Evolutionary conservation across 2,113 vertebrate species (phyloP).

Genomic region (rabbit (Oryctolagus cuniculus)): DNA sequence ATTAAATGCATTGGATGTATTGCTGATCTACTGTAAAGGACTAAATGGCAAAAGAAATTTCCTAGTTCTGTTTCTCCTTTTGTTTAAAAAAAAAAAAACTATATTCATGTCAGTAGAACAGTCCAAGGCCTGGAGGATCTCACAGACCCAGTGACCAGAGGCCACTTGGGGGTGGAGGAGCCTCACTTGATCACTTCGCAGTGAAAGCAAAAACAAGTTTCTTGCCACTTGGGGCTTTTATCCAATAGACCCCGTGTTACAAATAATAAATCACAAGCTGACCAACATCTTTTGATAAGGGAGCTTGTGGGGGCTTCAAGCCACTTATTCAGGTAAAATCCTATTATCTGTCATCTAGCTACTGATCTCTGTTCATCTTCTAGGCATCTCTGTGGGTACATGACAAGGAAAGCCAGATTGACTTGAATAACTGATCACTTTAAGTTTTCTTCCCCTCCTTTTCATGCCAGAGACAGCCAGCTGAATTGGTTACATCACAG

Average conservation of each 20-base stretch:
- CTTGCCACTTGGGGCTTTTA: conserved; percentile 52
- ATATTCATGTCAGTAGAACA: conserved; percentile 51
- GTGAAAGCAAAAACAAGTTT: conserved; percentile 77
- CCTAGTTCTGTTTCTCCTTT: conserved; percentile 15
- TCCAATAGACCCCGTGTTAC: conserved; percentile 61
- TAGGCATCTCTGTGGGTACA: background rate
- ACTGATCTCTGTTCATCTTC: background rate
- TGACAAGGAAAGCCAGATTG: background rate
- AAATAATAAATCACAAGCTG: conserved; percentile 72
- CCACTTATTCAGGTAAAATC: conserved; percentile 63
- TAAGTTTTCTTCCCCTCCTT: background rate
- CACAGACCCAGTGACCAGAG: conserved; percentile 48
- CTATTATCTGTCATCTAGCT: background rate
- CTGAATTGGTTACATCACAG: background rate
- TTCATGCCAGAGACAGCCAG: background rate
- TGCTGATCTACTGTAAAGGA: conserved; percentile 72
- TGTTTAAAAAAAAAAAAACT: conserved; percentile 76
- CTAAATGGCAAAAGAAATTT: conserved; percentile 74
- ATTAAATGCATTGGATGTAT: conserved; percentile 79
- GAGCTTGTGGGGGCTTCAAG: conserved; percentile 60
- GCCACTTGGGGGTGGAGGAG: rapidly evolving
- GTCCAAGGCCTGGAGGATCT: conserved; percentile 70
- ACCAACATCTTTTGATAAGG: conserved; percentile 67
- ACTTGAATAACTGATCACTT: background rate
- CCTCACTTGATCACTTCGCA: conserved; percentile 72